A percentile compares a stretch with the other conserved stretches of the same genome.
Conservation (phyloP, 2,888 invertebrate species). For the Rutpela maculata region DNA sequence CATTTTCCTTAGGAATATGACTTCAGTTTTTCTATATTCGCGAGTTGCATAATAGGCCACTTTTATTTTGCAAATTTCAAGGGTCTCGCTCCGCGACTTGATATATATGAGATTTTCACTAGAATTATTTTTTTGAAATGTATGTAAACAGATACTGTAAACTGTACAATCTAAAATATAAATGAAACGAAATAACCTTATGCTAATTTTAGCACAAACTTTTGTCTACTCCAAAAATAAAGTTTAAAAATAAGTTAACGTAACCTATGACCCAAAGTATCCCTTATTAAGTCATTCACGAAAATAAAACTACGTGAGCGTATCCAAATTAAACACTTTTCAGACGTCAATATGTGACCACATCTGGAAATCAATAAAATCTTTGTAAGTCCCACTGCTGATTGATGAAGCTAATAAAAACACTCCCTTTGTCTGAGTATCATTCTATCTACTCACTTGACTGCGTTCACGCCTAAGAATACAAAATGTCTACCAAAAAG, state of each 20-base stretch:
- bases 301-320: not conserved
- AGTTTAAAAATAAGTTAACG: constrained; percentile 3
- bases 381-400: not conserved
- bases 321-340: not conserved
- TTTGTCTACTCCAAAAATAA: not conserved
- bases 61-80: no score
- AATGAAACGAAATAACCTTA: not conserved
- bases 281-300: not conserved
- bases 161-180: not conserved
- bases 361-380: not conserved
- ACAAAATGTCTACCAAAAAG: not conserved
- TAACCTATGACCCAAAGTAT: not conserved
- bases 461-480: not conserved
- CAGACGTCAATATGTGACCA: not conserved
- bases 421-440: not conserved
- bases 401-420: not conserved
- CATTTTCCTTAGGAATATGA: no score
- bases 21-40: no score
- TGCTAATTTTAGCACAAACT: not conserved
- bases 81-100: no score
- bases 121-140: no score
- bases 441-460: not conserved
- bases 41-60: no score
- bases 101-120: no score
- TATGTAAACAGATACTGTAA: no score